Conservation (phyloP, 2,113 vertebrate species). For the Silurus glanis region DNA sequence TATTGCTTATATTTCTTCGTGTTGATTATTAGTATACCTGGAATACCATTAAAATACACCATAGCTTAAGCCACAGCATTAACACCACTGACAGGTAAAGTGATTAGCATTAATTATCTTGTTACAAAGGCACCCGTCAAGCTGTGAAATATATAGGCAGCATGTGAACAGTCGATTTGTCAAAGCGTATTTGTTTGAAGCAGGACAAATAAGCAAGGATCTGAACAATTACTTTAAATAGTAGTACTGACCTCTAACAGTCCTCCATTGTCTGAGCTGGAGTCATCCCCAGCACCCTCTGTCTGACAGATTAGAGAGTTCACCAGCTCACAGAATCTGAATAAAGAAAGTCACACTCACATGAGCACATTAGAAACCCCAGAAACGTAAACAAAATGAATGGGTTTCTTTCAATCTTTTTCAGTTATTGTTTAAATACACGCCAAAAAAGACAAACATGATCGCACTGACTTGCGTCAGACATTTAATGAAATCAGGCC, state of each 20-base stretch:
- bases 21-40: not conserved
- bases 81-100: no score
- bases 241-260: slow-evolving; percentile 77
- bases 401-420: not conserved
- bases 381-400: not conserved
- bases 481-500: not conserved
- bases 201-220: no score
- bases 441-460: no score
- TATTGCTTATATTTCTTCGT: not conserved
- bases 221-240: not conserved
- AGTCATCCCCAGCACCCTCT: slow-evolving; percentile 57
- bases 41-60: not conserved
- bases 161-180: no score
- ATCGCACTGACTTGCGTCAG: not conserved
- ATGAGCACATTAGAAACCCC: not conserved
- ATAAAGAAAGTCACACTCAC: not conserved
- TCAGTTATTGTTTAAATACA: not conserved
- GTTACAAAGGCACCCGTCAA: no score
- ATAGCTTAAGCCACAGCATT: no score
- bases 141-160: no score
- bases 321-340: slow-evolving; percentile 84
- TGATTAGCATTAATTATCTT: no score
- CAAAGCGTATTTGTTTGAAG: no score
- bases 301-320: slow-evolving; percentile 76
- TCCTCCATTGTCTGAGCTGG: slow-evolving; percentile 57